These are phyloP conservation scores for Leptonema lineaticorne DNA, from an alignment of 1,140 invertebrate species.

Conservation along the genomic window DNA sequence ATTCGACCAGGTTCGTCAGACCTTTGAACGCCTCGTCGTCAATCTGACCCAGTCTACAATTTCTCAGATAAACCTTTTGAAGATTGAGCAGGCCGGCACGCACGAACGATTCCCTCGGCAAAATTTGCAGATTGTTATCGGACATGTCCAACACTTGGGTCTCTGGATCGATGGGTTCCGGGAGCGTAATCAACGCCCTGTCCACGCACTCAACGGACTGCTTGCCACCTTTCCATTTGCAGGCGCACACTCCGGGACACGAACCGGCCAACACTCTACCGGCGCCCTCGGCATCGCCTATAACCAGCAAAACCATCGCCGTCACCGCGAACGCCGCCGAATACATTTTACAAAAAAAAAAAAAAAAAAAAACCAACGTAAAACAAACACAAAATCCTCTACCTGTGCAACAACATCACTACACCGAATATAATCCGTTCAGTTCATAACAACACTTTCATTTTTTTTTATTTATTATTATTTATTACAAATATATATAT, in stretches of 20 bases:
- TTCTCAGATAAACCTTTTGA: constrained; percentile 79
- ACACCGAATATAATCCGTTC: too few species aligned
- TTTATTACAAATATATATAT: too few species aligned
- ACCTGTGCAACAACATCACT: too few species aligned
- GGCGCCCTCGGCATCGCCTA: constrained; percentile 46
- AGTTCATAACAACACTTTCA: too few species aligned
- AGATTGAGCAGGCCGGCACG: constrained; percentile 79
- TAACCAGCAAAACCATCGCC: constrained; percentile 47
- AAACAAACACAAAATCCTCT: too few species aligned
- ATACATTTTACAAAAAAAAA: too few species aligned
- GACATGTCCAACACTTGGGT: constrained; percentile 89
- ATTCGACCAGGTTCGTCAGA: constrained; percentile 83
- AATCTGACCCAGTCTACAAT: constrained; percentile 81
- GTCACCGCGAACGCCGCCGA: constrained; percentile 41
- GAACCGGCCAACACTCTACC: constrained; percentile 53
- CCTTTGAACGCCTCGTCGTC: constrained; percentile 79
- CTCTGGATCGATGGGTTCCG: constrained; percentile 77
- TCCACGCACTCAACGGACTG: constrained; percentile 86
- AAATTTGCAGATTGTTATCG: constrained; percentile 79
- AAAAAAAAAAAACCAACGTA: too few species aligned
- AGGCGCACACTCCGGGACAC: constrained; percentile 78
- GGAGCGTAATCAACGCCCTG: constrained; percentile 76
- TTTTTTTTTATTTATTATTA: too few species aligned
- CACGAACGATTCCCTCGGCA: constrained; percentile 78
- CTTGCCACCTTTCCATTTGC: constrained; percentile 92